A percentile compares a stretch with the other conserved stretches of the same genome.
Evolutionary conservation across 2,888 invertebrate species (phyloP).

Genomic region (Cryptus viduatorius): DNA sequence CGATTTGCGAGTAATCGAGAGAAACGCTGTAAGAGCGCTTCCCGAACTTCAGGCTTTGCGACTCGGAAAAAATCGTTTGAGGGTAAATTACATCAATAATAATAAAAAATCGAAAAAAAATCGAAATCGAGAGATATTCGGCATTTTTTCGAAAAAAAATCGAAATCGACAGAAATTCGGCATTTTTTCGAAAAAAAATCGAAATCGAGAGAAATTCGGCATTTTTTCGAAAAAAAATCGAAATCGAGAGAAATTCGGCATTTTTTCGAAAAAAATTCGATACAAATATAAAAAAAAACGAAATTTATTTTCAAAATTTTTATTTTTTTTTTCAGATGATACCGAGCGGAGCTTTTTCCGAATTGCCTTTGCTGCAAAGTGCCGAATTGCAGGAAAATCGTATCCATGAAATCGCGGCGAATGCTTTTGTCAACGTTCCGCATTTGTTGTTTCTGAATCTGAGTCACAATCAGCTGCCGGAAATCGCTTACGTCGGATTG

Average conservation of each 20-base stretch:
- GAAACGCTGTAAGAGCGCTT: constrained; percentile 90
- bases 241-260: too few species aligned
- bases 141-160: too few species aligned
- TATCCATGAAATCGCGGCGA: constrained; percentile 89
- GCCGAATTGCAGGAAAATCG: constrained; percentile 93
- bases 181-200: too few species aligned
- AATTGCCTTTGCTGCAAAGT: constrained; percentile 90
- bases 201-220: too few species aligned
- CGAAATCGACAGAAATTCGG: too few species aligned
- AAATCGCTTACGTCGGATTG: constrained; percentile 91
- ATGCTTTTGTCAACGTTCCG: constrained; percentile 92
- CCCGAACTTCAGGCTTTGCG: constrained; percentile 89
- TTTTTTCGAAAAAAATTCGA: background rate
- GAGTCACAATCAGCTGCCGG: constrained; percentile 92
- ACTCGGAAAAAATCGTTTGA: constrained; percentile 90
- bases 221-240: too few species aligned
- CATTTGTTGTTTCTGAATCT: constrained; percentile 93
- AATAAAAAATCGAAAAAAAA: background rate
- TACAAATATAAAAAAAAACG: too few species aligned
- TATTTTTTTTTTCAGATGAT: constrained; percentile 82
- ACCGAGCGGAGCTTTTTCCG: constrained; percentile 91
- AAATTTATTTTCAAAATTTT: background rate
- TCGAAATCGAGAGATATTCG: too few species aligned
- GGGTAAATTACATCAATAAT: constrained; percentile 83
- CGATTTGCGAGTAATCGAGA: constrained; percentile 91